Conservation (phyloP, 2,797 vertebrate genomes). For the Tarsius wallacei region DNA sequence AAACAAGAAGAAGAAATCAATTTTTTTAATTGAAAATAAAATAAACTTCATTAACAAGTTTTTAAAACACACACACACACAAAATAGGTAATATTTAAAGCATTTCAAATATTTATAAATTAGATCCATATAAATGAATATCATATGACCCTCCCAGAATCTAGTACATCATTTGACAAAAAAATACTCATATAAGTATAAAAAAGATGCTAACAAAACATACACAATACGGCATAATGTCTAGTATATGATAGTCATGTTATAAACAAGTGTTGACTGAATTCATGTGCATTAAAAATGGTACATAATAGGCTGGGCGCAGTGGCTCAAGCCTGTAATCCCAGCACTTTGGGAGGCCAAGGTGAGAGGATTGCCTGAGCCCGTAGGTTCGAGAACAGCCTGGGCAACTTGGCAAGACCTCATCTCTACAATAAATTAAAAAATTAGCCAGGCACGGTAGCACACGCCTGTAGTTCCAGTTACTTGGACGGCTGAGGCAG, state of each 20-base stretch:
- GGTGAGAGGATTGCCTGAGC: too few species aligned
- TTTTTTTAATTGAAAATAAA: slow-evolving; percentile 72
- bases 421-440: too few species aligned
- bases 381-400: too few species aligned
- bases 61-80: background rate
- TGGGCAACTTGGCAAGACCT: too few species aligned
- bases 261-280: slow-evolving; percentile 15
- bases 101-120: slow-evolving; percentile 31
- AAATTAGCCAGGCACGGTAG: too few species aligned
- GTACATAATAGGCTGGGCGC: background rate
- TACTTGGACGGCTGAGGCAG: too few species aligned
- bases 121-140: slow-evolving; percentile 9
- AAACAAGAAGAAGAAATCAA: slow-evolving; percentile 79
- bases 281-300: slow-evolving; percentile 34
- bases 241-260: background rate
- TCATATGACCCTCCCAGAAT: background rate
- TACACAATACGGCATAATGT: background rate
- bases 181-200: background rate
- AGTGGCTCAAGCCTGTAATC: too few species aligned
- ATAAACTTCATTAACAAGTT: background rate
- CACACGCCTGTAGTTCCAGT: too few species aligned
- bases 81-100: slow-evolving; percentile 9
- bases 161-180: background rate
- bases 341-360: too few species aligned
- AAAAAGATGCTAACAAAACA: slow-evolving; percentile 56